Percentiles rank a stretch among this genome's conserved stretches.
Conservation (phyloP, 2,888 invertebrate species). For the Parasteatoda lunata region DNA sequence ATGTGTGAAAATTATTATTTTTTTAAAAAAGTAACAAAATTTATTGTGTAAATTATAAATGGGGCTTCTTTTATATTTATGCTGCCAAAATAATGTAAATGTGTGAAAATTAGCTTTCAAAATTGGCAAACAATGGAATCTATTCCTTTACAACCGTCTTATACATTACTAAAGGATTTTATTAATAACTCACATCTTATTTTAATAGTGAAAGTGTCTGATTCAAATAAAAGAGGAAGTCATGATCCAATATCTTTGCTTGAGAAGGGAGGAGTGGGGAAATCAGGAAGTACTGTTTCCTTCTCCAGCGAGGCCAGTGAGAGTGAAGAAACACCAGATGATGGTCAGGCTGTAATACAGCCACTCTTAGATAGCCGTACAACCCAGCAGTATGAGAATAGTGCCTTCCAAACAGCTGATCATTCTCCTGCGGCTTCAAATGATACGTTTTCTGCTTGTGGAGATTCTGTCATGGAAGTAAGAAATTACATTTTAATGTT, state of each 20-base stretch:
- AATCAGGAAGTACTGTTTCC: slow-evolving; percentile 70
- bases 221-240: slow-evolving; percentile 50
- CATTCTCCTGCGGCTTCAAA: slow-evolving; percentile 70
- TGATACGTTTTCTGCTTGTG: slow-evolving; percentile 68
- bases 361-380: slow-evolving; percentile 53
- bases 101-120: too few species aligned
- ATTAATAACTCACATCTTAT: too few species aligned
- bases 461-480: slow-evolving; percentile 70
- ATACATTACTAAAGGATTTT: too few species aligned
- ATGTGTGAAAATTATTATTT: too few species aligned
- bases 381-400: slow-evolving; percentile 70
- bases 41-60: too few species aligned
- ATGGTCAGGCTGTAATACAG: slow-evolving; percentile 54
- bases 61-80: too few species aligned
- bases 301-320: slow-evolving; percentile 71
- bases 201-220: slow-evolving; percentile 42
- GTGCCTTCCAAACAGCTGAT: slow-evolving; percentile 70
- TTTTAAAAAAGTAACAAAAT: too few species aligned
- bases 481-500: slow-evolving; percentile 4
- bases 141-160: too few species aligned
- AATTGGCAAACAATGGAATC: too few species aligned
- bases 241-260: slow-evolving; percentile 71
- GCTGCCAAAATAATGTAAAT: too few species aligned
- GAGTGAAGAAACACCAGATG: slow-evolving; percentile 68
- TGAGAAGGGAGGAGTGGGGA: slow-evolving; percentile 71